phyloP scores from a whole-genome alignment of 2,888 invertebrate genomes.

The Athalia rosae region DNA sequence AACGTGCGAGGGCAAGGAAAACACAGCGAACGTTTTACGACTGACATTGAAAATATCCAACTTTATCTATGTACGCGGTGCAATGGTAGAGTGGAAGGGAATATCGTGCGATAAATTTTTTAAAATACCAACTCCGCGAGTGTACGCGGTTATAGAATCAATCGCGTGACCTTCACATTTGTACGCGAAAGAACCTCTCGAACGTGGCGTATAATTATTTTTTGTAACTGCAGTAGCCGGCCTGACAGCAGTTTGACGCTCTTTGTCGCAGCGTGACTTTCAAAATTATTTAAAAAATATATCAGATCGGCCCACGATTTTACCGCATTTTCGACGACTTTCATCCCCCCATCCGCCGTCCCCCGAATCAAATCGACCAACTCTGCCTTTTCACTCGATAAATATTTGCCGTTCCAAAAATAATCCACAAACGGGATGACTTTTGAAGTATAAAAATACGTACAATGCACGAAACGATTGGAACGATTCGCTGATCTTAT shows the following conservation, averaged over 20 bases:
- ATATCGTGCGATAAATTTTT: conserved; percentile 23
- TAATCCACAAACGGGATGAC: not conserved
- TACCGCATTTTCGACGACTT: too few species aligned
- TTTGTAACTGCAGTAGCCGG: not conserved
- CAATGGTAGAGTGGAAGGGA: not conserved
- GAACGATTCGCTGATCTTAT: conserved; percentile 4
- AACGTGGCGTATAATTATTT: conserved; percentile 3
- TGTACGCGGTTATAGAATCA: conserved; percentile 28
- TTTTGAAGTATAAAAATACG: conserved; percentile 23
- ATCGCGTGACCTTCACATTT: conserved; percentile 33
- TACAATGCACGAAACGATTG: not conserved
- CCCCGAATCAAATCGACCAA: not conserved
- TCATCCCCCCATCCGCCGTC: too few species aligned
- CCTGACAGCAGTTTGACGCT: not conserved
- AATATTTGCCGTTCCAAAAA: not conserved
- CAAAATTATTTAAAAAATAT: not conserved
- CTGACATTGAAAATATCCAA: conserved; percentile 3
- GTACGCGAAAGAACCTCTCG: not conserved
- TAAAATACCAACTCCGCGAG: conserved; percentile 21
- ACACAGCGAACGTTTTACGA: not conserved
- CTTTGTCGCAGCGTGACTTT: conserved; percentile 20
- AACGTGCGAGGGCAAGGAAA: too few species aligned
- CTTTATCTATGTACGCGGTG: conserved; percentile 5
- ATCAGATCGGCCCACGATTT: too few species aligned
- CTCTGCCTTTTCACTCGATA: not conserved